phyloP scores from a whole-genome alignment of 2,113 vertebrate species.

The Periophthalmus modestus region DNA sequence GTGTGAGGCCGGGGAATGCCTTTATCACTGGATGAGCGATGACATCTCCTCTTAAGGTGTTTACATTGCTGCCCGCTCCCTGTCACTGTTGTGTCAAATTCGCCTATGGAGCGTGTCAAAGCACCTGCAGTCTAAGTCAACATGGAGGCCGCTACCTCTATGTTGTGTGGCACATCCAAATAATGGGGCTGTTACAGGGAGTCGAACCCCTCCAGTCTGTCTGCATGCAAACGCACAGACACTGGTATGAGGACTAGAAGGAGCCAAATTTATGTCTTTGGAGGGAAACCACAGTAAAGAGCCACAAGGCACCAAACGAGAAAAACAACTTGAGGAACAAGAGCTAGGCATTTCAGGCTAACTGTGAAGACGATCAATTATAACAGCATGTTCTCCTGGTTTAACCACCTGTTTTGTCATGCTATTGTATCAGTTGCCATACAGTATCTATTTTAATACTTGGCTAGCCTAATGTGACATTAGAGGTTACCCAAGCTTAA shows the following conservation, averaged over 20 bases:
- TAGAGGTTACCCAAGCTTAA: neutral
- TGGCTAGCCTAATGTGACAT: neutral
- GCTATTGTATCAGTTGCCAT: neutral
- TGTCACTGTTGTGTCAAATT: conserved; percentile 18
- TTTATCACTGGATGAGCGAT: conserved; percentile 14
- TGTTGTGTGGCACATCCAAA: conserved; percentile 17
- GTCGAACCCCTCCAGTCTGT: conserved; percentile 44
- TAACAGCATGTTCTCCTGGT: conserved; percentile 33
- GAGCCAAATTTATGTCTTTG: conserved; percentile 57
- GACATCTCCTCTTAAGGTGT: conserved; percentile 12
- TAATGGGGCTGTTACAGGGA: conserved; percentile 32
- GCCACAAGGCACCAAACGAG: conserved; percentile 68
- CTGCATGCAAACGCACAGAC: conserved; percentile 65
- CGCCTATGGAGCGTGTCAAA: conserved; percentile 14
- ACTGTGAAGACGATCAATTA: conserved; percentile 59
- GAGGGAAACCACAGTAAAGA: conserved; percentile 65
- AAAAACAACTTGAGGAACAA: conserved; percentile 69
- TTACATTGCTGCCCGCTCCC: conserved; percentile 7
- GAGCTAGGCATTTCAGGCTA: conserved; percentile 41
- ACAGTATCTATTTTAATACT: neutral
- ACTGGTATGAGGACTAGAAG: conserved; percentile 63
- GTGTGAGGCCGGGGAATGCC: neutral
- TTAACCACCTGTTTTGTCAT: conserved; percentile 19
- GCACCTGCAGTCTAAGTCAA: conserved; percentile 14
- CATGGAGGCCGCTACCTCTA: neutral